phyloP scores from a whole-genome alignment of 2,113 vertebrate species.

The Hiodon tergisus region DNA sequence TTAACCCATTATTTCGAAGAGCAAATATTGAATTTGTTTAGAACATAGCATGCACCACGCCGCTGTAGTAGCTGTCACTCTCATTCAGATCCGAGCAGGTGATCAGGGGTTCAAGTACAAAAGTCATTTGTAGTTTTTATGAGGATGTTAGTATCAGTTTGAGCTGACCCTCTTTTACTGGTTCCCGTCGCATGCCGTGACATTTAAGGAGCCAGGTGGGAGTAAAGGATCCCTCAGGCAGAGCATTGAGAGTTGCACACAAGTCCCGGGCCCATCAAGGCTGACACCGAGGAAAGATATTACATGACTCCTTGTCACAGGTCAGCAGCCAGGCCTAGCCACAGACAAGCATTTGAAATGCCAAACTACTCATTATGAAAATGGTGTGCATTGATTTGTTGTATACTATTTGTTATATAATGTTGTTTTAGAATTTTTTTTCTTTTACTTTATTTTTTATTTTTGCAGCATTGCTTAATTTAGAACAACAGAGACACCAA shows the following conservation, averaged over 20 bases:
- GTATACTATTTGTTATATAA: conserved; percentile 43
- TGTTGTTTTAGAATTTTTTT: background rate
- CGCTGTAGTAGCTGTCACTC: too few species aligned
- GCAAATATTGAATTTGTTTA: too few species aligned
- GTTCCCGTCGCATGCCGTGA: conserved; percentile 14
- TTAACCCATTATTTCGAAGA: conserved; percentile 1
- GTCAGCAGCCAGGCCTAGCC: conserved; percentile 38
- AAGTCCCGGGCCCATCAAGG: background rate
- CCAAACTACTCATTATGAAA: conserved; percentile 59
- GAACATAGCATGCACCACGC: too few species aligned
- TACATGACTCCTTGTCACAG: conserved; percentile 38
- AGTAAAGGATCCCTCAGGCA: conserved; percentile 4
- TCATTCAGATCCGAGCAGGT: too few species aligned
- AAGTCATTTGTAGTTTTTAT: conserved; percentile 11
- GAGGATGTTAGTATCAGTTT: background rate
- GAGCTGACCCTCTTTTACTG: background rate
- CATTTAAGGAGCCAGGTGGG: background rate
- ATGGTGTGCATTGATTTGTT: conserved; percentile 63
- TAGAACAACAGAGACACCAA: conserved; percentile 53
- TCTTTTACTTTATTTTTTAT: background rate
- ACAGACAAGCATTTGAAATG: conserved; percentile 51
- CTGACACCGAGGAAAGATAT: conserved; percentile 34
- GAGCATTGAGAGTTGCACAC: conserved; percentile 4
- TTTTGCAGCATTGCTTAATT: conserved; percentile 27
- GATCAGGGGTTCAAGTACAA: background rate